Conservation (phyloP, 2,797 vertebrate species). For the Gobio occitaniae region DNA sequence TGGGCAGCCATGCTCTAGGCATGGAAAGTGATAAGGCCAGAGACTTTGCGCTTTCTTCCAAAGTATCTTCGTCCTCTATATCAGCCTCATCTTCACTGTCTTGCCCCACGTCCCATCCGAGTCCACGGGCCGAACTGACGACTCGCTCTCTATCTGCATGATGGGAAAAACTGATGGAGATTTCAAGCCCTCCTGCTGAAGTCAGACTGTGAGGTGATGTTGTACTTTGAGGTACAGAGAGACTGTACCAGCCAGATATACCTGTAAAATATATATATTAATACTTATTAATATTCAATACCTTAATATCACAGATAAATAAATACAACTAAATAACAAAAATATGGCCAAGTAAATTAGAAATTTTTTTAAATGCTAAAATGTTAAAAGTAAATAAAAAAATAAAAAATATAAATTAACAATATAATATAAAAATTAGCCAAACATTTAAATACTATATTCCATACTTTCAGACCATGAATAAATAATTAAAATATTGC, state of each 20-base stretch:
- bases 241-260: slow-evolving; percentile 91
- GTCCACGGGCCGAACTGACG: slow-evolving; percentile 79
- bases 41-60: slow-evolving; percentile 53
- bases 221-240: slow-evolving; percentile 73
- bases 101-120: slow-evolving; percentile 81
- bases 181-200: slow-evolving; percentile 88
- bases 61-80: slow-evolving; percentile 37
- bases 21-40: slow-evolving; percentile 79
- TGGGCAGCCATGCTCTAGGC: slow-evolving; percentile 87
- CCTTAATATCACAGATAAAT: not conserved
- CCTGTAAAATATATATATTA: slow-evolving; percentile 71
- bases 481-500: not conserved
- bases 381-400: not conserved
- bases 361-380: not conserved
- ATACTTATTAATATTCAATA: not conserved
- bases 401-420: too few species aligned
- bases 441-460: not conserved
- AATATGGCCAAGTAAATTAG: not conserved
- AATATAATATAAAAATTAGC: not conserved
- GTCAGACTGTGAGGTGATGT: slow-evolving; percentile 67
- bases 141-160: slow-evolving; percentile 85
- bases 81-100: slow-evolving; percentile 60
- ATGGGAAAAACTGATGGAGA: slow-evolving; percentile 85
- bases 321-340: not conserved
- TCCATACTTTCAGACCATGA: not conserved